phyloP scores from a whole-genome alignment of 2,113 vertebrate genomes.

The Aspidoscelis tigris region DNA sequence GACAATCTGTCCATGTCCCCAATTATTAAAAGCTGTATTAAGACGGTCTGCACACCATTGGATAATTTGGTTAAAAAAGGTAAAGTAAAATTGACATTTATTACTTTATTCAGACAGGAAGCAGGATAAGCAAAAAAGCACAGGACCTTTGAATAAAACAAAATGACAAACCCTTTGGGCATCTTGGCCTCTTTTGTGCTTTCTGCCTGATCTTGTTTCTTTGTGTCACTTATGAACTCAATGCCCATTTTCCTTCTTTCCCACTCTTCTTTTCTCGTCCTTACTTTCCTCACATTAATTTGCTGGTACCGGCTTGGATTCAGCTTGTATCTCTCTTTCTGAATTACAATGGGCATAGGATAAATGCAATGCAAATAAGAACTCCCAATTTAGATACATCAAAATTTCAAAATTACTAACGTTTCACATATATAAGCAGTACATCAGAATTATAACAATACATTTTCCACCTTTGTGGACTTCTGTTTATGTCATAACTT shows the following conservation, averaged over 20 bases:
- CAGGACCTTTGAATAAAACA: constrained; percentile 66
- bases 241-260: constrained; percentile 84
- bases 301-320: constrained; percentile 79
- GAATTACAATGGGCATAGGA: constrained; percentile 73
- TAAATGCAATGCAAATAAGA: constrained; percentile 50
- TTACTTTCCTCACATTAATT: constrained; percentile 81
- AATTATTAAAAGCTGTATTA: constrained; percentile 56
- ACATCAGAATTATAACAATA: neutral
- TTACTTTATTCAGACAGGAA: constrained; percentile 63
- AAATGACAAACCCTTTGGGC: constrained; percentile 79
- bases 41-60: constrained; percentile 30
- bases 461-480: neutral
- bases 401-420: neutral
- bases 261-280: constrained; percentile 83
- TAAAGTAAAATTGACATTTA: constrained; percentile 50
- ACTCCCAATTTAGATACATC: constrained; percentile 1
- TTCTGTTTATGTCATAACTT: neutral
- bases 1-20: constrained; percentile 25
- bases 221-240: constrained; percentile 83
- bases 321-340: constrained; percentile 85
- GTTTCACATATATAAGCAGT: neutral
- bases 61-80: constrained; percentile 57
- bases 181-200: constrained; percentile 73
- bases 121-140: constrained; percentile 68
- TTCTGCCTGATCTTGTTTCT: constrained; percentile 78